Conservation (phyloP, 2,113 vertebrate genomes). For the Motacilla alba region DNA sequence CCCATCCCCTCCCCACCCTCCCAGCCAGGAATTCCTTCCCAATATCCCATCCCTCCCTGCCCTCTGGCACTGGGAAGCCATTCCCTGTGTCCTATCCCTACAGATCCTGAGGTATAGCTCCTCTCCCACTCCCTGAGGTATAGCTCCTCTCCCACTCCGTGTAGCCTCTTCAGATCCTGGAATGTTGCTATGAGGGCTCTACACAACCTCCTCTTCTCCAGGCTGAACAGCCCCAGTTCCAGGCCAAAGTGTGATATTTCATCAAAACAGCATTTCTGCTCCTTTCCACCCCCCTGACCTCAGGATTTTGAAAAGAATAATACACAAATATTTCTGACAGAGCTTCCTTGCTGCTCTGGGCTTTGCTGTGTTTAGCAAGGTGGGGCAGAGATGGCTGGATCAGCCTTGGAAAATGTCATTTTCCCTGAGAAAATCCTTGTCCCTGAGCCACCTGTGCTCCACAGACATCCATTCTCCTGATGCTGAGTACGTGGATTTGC, state of each 20-base stretch:
- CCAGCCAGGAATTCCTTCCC: fast-evolving
- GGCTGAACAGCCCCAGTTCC: not conserved
- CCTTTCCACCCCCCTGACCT: fast-evolving
- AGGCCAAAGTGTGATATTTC: not conserved
- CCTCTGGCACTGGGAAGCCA: not conserved
- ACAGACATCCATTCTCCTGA: slow-evolving; percentile 78
- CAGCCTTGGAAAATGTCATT: not conserved
- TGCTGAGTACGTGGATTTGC: slow-evolving; percentile 79
- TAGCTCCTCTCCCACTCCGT: not conserved
- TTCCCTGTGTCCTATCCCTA: fast-evolving
- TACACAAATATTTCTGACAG: not conserved
- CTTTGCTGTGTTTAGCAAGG: not conserved
- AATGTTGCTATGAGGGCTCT: not conserved
- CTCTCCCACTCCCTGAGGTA: too few relatives aligned
- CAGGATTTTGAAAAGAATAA: not conserved
- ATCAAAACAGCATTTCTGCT: not conserved
- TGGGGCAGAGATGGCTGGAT: not conserved
- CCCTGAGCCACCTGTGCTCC: not conserved
- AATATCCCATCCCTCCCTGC: not conserved
- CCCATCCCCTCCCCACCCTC: not conserved
- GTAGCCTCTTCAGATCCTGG: not conserved
- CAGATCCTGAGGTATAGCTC: not conserved
- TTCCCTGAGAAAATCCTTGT: not conserved
- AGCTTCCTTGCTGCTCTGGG: not conserved
- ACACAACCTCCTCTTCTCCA: not conserved